Evolutionary conservation across 2,113 vertebrate species (phyloP), one percentile per base, ranked within the genome.

Genomic region (Cyprinodon tularosa): DNA sequence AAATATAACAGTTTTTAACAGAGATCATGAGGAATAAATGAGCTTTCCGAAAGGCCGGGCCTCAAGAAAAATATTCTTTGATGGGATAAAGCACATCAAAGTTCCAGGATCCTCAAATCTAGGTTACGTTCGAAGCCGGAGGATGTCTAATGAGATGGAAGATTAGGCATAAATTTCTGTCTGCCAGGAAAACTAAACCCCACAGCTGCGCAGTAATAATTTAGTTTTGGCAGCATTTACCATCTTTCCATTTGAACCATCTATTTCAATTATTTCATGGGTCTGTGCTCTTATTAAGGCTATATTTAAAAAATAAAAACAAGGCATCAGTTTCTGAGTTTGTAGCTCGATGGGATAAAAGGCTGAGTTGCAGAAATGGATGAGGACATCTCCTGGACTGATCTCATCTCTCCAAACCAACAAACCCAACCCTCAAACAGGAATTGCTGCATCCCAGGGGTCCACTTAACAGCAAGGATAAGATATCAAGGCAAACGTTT

Each of bases 81-180:
- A 88, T 86, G 72, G 88, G 85, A 57, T 88, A 90, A 87, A 90
- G 79, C 78, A 89, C 88, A 90, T 92, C 90, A 91, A 90, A 91
- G 88, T 86, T 85, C 65, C 76, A 81, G 84, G 80, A 83, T 82
- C 69, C 72, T 20, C 44, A 83, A 83, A 91, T 90, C 81, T 90
- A 36, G 88, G 87, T 88, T 88, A 81, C 79, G 85, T 84, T 63
- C 76, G 63, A 66, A 75, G 86, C 86, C 89, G 45, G 66, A 73
- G 89, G 89, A 76, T 70, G 72, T 86, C 78, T 84, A 86, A 90
- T 87, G 88, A 89, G 88, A 88, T 85, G 78, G 77, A 68, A 89
- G 84, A 89, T 90, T 86, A 90, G 88, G 78, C 50, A 66, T 29
- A 57, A 85, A 62, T 76, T 72, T 90, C n/a, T 78, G 60, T 80